Evolutionary conservation across 2,888 invertebrate genomes (phyloP).

Genomic region (Nomada flava): DNA sequence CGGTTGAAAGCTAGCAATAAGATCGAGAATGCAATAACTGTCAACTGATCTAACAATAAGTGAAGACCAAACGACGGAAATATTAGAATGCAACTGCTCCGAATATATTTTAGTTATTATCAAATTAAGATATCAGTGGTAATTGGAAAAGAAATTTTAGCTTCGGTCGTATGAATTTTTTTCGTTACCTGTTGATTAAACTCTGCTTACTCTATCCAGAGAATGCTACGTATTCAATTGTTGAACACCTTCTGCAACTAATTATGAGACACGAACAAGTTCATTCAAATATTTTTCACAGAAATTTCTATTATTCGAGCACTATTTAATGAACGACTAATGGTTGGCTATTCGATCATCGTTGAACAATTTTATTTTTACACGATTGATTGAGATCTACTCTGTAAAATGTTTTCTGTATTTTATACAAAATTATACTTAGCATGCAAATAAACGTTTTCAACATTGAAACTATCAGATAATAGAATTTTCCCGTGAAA

Average conservation of each 20-base stretch:
- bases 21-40: background rate
- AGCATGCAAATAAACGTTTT: background rate
- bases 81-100: too few species aligned
- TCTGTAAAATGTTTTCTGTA: background rate
- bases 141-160: background rate
- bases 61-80: background rate
- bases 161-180: background rate
- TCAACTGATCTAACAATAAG: background rate
- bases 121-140: background rate
- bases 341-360: background rate
- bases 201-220: background rate
- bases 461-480: background rate
- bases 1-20: background rate
- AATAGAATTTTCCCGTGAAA: background rate
- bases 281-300: background rate
- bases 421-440: background rate
- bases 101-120: background rate
- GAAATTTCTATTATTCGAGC: background rate
- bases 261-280: background rate
- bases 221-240: background rate
- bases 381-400: background rate
- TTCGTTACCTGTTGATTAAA: conserved; percentile 5
- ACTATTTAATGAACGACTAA: too few species aligned
- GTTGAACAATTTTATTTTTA: background rate
- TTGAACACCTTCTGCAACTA: too few species aligned